phyloP scores from a whole-genome alignment of 2,888 invertebrate genomes.

The Eustalomyia histrio region DNA sequence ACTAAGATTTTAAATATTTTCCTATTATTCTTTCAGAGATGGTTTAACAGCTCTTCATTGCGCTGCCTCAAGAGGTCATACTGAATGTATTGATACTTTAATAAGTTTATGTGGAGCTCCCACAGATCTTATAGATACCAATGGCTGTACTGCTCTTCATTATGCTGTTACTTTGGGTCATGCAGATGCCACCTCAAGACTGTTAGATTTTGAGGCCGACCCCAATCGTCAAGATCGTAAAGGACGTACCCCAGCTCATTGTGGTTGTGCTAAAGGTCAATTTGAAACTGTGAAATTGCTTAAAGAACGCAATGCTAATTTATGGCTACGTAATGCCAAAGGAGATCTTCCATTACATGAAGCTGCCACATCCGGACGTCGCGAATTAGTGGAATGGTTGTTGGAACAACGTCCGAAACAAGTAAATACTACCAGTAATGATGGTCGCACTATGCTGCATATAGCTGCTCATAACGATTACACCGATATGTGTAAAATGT shows the following conservation, averaged over 20 bases:
- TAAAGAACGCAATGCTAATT: slow-evolving; percentile 88
- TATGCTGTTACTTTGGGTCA: slow-evolving; percentile 98
- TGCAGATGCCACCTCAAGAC: slow-evolving; percentile 92
- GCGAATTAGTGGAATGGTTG: slow-evolving; percentile 93
- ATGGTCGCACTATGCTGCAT: slow-evolving; percentile 95
- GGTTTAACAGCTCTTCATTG: slow-evolving; percentile 97
- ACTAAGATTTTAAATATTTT: slow-evolving; percentile 3
- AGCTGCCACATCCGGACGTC: slow-evolving; percentile 94
- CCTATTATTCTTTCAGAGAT: slow-evolving; percentile 83
- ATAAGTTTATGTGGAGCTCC: slow-evolving; percentile 93
- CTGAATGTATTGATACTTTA: slow-evolving; percentile 92
- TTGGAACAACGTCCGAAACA: slow-evolving; percentile 90
- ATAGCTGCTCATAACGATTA: slow-evolving; percentile 96
- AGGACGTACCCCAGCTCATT: slow-evolving; percentile 95
- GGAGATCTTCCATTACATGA: slow-evolving; percentile 98
- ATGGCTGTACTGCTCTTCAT: slow-evolving; percentile 97
- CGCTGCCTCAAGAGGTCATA: slow-evolving; percentile 97
- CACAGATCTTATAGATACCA: slow-evolving; percentile 93
- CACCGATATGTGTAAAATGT: slow-evolving; percentile 93
- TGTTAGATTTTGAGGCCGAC: slow-evolving; percentile 94
- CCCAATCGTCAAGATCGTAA: slow-evolving; percentile 95
- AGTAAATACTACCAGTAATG: slow-evolving; percentile 93
- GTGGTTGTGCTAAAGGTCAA: slow-evolving; percentile 97
- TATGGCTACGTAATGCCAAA: slow-evolving; percentile 94
- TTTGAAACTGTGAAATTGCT: slow-evolving; percentile 90